A percentile compares a stretch with the other conserved stretches of the same genome.
These are phyloP conservation scores for Sturmia bella DNA, from an alignment of 2,888 invertebrate genomes.

Conservation along the genomic window DNA sequence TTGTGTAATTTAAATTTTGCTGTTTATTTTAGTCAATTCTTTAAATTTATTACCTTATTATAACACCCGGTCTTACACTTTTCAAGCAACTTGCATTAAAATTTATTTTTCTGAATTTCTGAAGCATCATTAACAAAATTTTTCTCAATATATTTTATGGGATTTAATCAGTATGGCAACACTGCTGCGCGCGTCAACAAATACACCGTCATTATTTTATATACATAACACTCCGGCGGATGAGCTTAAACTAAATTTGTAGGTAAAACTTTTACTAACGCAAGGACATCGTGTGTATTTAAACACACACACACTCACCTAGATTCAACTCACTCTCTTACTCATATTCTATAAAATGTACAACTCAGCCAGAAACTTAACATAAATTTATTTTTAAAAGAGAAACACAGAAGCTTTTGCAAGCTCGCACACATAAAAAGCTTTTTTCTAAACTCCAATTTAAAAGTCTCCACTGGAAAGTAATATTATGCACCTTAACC, in stretches of 20 bases:
- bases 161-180: constrained; percentile 63
- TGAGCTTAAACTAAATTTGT: constrained; percentile 80
- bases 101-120: no score
- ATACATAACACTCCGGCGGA: constrained; percentile 80
- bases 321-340: background rate
- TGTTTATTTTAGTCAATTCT: background rate
- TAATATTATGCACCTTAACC: no score
- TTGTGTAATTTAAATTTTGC: background rate
- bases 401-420: background rate
- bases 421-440: constrained; percentile 8
- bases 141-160: background rate
- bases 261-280: constrained; percentile 72
- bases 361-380: constrained; percentile 15
- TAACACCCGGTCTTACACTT: background rate
- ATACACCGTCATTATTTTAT: constrained; percentile 66
- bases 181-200: constrained; percentile 64
- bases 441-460: constrained; percentile 6
- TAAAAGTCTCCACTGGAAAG: no score
- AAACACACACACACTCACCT: constrained; percentile 8
- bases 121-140: no score
- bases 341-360: constrained; percentile 17
- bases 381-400: constrained; percentile 34
- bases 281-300: constrained; percentile 70
- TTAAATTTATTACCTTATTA: background rate
- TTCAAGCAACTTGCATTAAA: no score